Evolutionary conservation across 2,888 invertebrate genomes (phyloP).

Genomic region (Cancer borealis): DNA sequence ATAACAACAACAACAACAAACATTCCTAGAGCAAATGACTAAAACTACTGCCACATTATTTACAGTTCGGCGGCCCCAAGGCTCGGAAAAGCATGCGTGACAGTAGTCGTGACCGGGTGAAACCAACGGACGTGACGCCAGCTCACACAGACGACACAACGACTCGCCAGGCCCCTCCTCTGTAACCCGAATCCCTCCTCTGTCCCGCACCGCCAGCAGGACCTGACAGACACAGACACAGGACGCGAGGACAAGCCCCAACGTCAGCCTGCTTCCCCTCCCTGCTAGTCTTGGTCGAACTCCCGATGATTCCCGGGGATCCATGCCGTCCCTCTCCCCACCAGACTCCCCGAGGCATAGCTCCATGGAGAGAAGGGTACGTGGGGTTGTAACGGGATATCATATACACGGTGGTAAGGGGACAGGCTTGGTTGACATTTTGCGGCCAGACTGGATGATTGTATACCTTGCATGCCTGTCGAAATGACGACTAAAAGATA

Average conservation of each 20-base stretch:
- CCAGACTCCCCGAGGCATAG: slow-evolving; percentile 21
- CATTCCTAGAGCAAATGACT: not conserved
- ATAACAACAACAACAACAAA: not conserved
- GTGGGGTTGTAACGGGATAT: not conserved
- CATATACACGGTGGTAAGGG: not conserved
- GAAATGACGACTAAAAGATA: no score
- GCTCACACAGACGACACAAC: not conserved
- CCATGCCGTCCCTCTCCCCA: slow-evolving; percentile 37
- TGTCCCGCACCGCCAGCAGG: not conserved
- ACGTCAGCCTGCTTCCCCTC: not conserved
- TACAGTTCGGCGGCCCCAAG: slow-evolving; percentile 35
- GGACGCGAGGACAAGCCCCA: not conserved
- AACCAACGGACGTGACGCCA: not conserved
- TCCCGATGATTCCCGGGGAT: not conserved
- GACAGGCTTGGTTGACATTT: no score
- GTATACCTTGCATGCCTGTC: no score
- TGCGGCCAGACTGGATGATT: no score
- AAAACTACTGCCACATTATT: not conserved
- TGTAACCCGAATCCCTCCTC: not conserved
- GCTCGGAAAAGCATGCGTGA: slow-evolving; percentile 43
- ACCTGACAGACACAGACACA: not conserved
- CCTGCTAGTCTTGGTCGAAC: not conserved
- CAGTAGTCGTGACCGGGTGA: not conserved
- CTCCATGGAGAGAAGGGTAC: not conserved
- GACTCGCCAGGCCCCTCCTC: slow-evolving; percentile 36